Evolutionary conservation across 2,888 invertebrate genomes (phyloP).

Genomic region (Nebria brevicollis): DNA sequence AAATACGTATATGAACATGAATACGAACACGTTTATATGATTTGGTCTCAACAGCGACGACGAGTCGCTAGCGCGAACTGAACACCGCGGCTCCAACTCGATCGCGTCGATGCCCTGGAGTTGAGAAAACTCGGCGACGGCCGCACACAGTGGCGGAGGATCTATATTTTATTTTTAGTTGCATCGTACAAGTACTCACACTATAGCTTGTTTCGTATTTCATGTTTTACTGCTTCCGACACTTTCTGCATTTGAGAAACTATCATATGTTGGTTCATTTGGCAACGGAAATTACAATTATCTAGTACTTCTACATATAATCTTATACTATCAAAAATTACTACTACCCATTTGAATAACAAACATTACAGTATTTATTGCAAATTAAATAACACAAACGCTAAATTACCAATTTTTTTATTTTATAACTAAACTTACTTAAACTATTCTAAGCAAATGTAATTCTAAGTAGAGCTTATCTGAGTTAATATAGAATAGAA

Average conservation of each 20-base stretch:
- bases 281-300: neutral
- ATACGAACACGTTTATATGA: neutral
- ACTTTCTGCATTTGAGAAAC: slow-evolving; percentile 6
- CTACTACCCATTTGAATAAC: no score
- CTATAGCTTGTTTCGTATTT: neutral
- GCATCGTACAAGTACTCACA: slow-evolving; percentile 3
- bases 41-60: slow-evolving; percentile 22
- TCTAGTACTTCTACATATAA: no score
- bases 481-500: no score
- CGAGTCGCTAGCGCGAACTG: slow-evolving; percentile 23
- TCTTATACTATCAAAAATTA: no score
- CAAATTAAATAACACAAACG: no score
- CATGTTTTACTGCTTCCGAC: slow-evolving; percentile 10
- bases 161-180: slow-evolving; percentile 27
- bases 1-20: neutral
- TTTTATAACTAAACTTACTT: no score
- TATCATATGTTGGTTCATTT: neutral
- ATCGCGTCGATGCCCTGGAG: slow-evolving; percentile 22
- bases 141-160: slow-evolving; percentile 18
- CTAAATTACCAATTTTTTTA: no score
- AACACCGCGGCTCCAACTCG: slow-evolving; percentile 4
- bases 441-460: no score
- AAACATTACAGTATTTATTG: no score
- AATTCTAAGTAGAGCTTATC: no score
- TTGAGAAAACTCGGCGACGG: slow-evolving; percentile 20